These are phyloP conservation scores for Saguinus midas DNA, from an alignment of 2,113 vertebrate species.

Conservation along the genomic window DNA sequence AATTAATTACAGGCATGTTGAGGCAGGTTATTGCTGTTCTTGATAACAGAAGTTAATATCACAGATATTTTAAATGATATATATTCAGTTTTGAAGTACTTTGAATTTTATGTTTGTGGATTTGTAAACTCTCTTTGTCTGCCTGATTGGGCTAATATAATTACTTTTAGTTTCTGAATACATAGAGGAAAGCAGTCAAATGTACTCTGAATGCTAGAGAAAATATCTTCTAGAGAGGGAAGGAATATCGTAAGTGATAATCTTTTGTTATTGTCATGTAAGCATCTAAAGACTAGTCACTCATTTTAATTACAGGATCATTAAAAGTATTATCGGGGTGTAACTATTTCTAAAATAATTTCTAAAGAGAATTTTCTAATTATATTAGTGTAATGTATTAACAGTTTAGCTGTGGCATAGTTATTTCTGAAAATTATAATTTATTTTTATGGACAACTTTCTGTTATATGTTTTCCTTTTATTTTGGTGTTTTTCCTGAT, in stretches of 20 bases:
- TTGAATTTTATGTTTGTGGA: constrained; percentile 28
- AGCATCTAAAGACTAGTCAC: not conserved
- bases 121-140: not conserved
- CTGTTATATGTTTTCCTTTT: constrained; percentile 65
- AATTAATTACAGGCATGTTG: not conserved
- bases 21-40: not conserved
- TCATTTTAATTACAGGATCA: not conserved
- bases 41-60: not conserved
- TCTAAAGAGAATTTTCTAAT: not conserved
- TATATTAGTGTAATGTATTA: constrained; percentile 58
- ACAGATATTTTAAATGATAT: not conserved
- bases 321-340: not conserved
- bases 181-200: constrained; percentile 16
- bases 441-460: constrained; percentile 54
- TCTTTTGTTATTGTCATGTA: constrained; percentile 42
- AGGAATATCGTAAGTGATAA: not conserved
- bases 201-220: constrained; percentile 39
- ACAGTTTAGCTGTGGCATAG: constrained; percentile 5
- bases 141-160: not conserved
- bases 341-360: constrained; percentile 44
- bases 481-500: constrained; percentile 77
- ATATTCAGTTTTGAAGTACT: not conserved
- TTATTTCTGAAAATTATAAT: constrained; percentile 48
- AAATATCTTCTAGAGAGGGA: not conserved
- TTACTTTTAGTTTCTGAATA: constrained; percentile 27